Conservation (phyloP, 2,797 vertebrate genomes). For the Macropodus opercularis region DNA sequence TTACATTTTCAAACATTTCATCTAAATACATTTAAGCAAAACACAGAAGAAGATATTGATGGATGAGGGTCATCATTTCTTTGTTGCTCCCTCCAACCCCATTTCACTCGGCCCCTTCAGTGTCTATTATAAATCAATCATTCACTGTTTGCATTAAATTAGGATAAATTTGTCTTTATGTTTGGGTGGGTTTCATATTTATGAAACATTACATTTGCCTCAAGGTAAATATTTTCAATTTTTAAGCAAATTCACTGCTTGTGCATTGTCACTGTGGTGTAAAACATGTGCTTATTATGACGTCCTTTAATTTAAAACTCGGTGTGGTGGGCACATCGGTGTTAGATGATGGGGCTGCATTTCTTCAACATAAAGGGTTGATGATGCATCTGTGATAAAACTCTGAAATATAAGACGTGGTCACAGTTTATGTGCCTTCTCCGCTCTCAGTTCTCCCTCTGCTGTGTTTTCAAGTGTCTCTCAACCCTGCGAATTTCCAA, state of each 20-base stretch:
- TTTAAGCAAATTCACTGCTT: slow-evolving; percentile 1
- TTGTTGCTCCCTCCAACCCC: too few species aligned
- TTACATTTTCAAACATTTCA: too few species aligned
- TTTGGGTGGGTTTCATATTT: slow-evolving; percentile 16
- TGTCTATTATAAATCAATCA: slow-evolving; percentile 14
- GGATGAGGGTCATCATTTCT: too few species aligned
- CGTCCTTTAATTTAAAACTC: background rate
- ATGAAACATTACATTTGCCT: slow-evolving; percentile 19
- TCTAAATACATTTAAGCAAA: too few species aligned
- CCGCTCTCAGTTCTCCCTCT: slow-evolving; percentile 35
- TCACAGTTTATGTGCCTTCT: slow-evolving; percentile 16
- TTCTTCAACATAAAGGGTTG: slow-evolving; percentile 9
- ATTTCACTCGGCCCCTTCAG: background rate
- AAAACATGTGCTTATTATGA: background rate
- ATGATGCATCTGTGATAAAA: background rate
- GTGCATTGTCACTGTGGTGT: slow-evolving; percentile 11
- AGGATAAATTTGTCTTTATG: background rate
- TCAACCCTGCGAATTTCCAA: slow-evolving; percentile 22
- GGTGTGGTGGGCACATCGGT: slow-evolving; percentile 13
- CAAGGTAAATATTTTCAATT: slow-evolving; percentile 18
- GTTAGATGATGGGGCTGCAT: background rate
- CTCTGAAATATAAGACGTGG: slow-evolving; percentile 16
- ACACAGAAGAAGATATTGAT: too few species aligned
- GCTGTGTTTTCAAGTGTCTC: slow-evolving; percentile 17
- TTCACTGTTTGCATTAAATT: slow-evolving; percentile 1